phyloP scores from a whole-genome alignment of 2,888 invertebrate species.

The Sphinx pinastri region DNA sequence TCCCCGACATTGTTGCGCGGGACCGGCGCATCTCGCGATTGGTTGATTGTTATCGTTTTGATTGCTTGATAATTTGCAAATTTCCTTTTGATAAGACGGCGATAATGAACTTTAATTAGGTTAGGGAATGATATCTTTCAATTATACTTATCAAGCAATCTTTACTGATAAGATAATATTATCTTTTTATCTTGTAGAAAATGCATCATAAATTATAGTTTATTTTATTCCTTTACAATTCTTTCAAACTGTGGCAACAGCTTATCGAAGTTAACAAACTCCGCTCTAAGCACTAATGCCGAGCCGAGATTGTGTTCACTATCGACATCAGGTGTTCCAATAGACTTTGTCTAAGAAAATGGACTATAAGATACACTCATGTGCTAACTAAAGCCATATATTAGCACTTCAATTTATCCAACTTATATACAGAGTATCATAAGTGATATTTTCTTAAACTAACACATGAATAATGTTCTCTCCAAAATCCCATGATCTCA shows the following conservation, averaged over 20 bases:
- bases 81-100: neutral
- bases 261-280: neutral
- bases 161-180: neutral
- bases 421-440: neutral
- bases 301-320: conserved; percentile 2
- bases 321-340: neutral
- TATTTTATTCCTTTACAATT: neutral
- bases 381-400: neutral
- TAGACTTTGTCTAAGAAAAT: neutral
- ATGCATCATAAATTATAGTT: neutral
- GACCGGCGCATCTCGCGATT: neutral
- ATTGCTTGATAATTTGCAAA: neutral
- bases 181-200: neutral
- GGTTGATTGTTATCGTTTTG: neutral
- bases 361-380: neutral
- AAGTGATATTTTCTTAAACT: neutral
- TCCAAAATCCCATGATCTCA: conserved; percentile 40
- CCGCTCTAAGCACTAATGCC: neutral
- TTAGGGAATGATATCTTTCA: neutral
- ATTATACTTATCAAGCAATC: neutral
- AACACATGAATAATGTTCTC: conserved; percentile 26
- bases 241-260: neutral
- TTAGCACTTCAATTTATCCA: neutral
- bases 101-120: neutral
- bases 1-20: neutral